Evolutionary conservation across 2,797 vertebrate species (phyloP).

Genomic region (Gambusia yucatana): DNA sequence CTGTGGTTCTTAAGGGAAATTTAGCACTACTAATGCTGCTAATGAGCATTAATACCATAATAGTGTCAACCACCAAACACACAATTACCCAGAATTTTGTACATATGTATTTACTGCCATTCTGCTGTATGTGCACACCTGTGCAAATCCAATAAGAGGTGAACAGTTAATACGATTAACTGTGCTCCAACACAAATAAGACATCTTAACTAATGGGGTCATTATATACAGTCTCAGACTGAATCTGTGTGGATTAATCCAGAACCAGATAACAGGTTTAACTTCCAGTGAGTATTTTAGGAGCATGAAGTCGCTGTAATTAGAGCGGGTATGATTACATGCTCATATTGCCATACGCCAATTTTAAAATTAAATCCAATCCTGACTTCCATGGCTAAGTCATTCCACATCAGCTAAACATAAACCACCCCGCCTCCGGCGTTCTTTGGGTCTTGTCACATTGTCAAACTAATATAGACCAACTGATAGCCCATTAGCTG

Average conservation of each 20-base stretch:
- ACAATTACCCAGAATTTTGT: slow-evolving; percentile 9
- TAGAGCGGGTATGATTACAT: slow-evolving; percentile 5
- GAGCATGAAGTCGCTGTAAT: slow-evolving; percentile 13
- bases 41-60: slow-evolving; percentile 83
- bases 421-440: slow-evolving; percentile 23
- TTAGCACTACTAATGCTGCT: slow-evolving; percentile 76
- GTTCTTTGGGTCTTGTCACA: slow-evolving; percentile 16
- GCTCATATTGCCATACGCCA: neutral
- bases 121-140: slow-evolving; percentile 41
- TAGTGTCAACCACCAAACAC: slow-evolving; percentile 55
- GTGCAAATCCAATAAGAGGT: slow-evolving; percentile 58
- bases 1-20: slow-evolving; percentile 67
- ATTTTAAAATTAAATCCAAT: slow-evolving; percentile 13
- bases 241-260: slow-evolving; percentile 50
- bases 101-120: slow-evolving; percentile 39
- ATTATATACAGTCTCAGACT: slow-evolving; percentile 20
- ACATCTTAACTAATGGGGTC: slow-evolving; percentile 33
- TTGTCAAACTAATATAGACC: slow-evolving; percentile 60
- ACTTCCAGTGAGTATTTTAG: slow-evolving; percentile 34
- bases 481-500: slow-evolving; percentile 66
- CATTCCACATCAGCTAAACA: slow-evolving; percentile 21
- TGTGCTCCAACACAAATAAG: slow-evolving; percentile 19
- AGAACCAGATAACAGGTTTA: slow-evolving; percentile 39
- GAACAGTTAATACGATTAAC: slow-evolving; percentile 65
- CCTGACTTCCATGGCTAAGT: slow-evolving; percentile 10